Base-by-base conservation (phyloP, 2,888 invertebrate genomes). In the Yponomeuta sedellus region DNA sequence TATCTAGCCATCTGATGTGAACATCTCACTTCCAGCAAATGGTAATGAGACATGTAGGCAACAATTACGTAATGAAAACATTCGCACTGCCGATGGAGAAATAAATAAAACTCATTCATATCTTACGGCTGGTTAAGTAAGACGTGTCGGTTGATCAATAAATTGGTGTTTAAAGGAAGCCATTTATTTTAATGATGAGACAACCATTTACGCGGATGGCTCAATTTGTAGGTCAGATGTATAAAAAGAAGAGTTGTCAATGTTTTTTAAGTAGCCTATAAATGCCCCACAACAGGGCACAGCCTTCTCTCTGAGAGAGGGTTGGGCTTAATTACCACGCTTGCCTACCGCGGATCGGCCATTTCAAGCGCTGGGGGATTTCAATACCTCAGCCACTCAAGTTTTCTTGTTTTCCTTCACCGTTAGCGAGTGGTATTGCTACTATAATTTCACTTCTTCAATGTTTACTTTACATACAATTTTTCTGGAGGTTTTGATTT, bases 151-250 rank as follows among this genome's bases (percentile, higher is more conserved):
- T 52, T 52, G 44, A 52, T 52, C 44, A 52, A 52, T 52, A 52
- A 52, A 52, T 52, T 16, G 1, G 44, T 2, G 44, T 52, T 44
- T 52, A 52, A 52, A 52, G 16, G 44, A 52, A 6, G 44, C 44
- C 44, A 16, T 52, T 52, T 52, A 52, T 52, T 52, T 52, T 52
- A 52, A 52, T 52, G 16, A 52, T 52, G 44, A 52, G 44, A 52
- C 34, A 34, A 34, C 44, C 44, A 52, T 52, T 16, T 16, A 16
- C 16, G 44, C 44, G 16, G 44, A 52, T 52, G 44, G 44, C 44
- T 52, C 44, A 52, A 52, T 52, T 52, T 52, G 44, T 52, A 52
- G 44, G 44, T 52, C 44, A 16, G 44, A 52, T 52, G 3, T 3
- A 52, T 52, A 5, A 16, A 44, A 52, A 16, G 12, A 52, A 52